Percentiles rank a stretch among this genome's conserved stretches.
Conservation (phyloP, 2,113 vertebrate genomes). For the Rhegmatorhina hoffmannsi region DNA sequence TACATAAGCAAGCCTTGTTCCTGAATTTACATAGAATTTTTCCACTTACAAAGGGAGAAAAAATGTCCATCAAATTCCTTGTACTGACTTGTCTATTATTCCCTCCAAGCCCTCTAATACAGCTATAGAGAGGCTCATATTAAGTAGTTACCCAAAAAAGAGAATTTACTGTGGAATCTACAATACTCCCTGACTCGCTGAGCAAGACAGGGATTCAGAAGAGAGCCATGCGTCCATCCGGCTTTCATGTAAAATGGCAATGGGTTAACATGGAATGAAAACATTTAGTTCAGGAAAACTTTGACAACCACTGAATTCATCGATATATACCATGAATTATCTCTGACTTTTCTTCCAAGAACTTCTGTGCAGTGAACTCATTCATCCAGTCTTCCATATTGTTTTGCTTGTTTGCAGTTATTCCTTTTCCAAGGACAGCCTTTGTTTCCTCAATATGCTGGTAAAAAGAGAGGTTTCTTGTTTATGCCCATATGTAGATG, state of each 20-base stretch:
- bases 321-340: background rate
- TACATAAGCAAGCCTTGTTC: background rate
- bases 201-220: background rate
- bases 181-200: too few species aligned
- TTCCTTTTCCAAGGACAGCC: background rate
- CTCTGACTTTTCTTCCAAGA: background rate
- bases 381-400: background rate
- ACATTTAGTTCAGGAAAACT: background rate
- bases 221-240: background rate
- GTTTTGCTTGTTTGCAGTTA: background rate
- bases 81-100: background rate
- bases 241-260: background rate
- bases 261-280: background rate
- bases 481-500: too few species aligned
- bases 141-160: background rate
- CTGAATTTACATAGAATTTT: background rate
- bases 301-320: background rate
- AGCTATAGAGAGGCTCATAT: background rate
- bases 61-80: background rate
- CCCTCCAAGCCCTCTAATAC: background rate
- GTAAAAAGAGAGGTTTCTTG: background rate
- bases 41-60: background rate
- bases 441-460: background rate
- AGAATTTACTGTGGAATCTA: background rate
- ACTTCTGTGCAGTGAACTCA: background rate